Evolutionary conservation across 2,888 invertebrate species (phyloP).

Genomic region (Danaus chrysippus): DNA sequence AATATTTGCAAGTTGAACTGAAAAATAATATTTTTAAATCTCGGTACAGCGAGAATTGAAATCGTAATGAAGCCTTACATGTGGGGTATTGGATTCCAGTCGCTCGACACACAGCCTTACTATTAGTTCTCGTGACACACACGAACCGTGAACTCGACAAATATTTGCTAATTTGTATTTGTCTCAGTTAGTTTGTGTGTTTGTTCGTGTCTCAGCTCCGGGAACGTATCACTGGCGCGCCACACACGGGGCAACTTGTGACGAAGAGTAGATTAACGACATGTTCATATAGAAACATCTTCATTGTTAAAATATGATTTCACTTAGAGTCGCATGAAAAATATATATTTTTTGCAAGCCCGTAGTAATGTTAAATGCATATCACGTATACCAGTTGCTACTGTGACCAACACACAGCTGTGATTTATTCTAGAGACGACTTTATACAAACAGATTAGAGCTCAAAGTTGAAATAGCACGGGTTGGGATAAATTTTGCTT

Average conservation of each 20-base stretch:
- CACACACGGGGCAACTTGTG: background rate
- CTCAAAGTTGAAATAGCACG: slow-evolving; percentile 1
- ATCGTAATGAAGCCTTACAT: background rate
- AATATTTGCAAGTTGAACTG: too few relatives aligned
- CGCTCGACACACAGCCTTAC: background rate
- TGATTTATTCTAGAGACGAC: slow-evolving; percentile 14
- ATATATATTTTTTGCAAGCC: background rate
- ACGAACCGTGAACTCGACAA: background rate
- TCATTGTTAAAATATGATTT: too few relatives aligned
- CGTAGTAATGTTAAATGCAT: slow-evolving; percentile 4
- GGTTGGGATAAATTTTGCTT: background rate
- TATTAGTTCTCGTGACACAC: background rate
- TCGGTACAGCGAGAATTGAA: background rate
- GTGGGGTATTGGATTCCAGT: background rate
- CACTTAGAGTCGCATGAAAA: background rate
- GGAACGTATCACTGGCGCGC: background rate
- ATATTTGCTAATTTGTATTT: slow-evolving; percentile 3
- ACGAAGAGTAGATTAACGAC: too few relatives aligned
- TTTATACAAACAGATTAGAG: slow-evolving; percentile 10
- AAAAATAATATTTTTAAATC: too few relatives aligned
- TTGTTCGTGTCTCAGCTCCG: background rate
- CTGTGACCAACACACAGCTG: background rate
- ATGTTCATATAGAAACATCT: too few relatives aligned
- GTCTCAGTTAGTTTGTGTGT: background rate
- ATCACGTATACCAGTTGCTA: slow-evolving; percentile 1